Conservation (phyloP, 2,888 invertebrate genomes). For the Phengaris arion region DNA sequence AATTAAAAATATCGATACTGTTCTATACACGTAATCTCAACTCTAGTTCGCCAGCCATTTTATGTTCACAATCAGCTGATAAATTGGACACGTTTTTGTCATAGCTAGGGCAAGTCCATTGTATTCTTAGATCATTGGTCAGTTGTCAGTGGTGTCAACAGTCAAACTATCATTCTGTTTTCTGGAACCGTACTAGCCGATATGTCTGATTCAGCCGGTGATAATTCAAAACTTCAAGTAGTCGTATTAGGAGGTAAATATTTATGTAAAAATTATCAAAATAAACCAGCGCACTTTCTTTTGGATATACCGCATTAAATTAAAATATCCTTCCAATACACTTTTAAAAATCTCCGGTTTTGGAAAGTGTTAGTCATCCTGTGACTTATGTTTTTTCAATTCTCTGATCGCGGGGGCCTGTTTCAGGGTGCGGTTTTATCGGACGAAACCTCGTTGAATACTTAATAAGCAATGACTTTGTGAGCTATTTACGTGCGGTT, state of each 20-base stretch:
- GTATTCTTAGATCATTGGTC: neutral
- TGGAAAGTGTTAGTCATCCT: slow-evolving; percentile 67
- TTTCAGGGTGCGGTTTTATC: slow-evolving; percentile 94
- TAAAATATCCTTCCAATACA: neutral
- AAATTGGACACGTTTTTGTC: too few species aligned
- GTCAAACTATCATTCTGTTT: slow-evolving; percentile 44
- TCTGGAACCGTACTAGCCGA: slow-evolving; percentile 54
- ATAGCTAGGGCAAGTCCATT: too few species aligned
- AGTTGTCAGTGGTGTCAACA: slow-evolving; percentile 32
- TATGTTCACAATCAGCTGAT: too few species aligned
- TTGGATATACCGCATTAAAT: neutral
- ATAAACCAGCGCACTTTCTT: neutral
- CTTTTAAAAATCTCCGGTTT: slow-evolving; percentile 57
- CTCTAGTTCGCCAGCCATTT: too few species aligned
- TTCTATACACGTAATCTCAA: too few species aligned
- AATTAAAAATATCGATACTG: too few species aligned
- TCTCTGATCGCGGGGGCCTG: slow-evolving; percentile 47
- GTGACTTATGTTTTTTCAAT: slow-evolving; percentile 47
- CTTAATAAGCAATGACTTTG: slow-evolving; percentile 87
- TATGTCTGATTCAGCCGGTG: slow-evolving; percentile 71
- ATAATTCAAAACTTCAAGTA: slow-evolving; percentile 71
- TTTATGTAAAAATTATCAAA: neutral
- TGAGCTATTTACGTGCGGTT: slow-evolving; percentile 87
- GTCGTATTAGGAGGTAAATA: slow-evolving; percentile 72
- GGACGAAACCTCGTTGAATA: slow-evolving; percentile 92